These are phyloP conservation scores for Alviniconcha strummeri DNA, from an alignment of 2,888 invertebrate genomes.

Conservation along the genomic window DNA sequence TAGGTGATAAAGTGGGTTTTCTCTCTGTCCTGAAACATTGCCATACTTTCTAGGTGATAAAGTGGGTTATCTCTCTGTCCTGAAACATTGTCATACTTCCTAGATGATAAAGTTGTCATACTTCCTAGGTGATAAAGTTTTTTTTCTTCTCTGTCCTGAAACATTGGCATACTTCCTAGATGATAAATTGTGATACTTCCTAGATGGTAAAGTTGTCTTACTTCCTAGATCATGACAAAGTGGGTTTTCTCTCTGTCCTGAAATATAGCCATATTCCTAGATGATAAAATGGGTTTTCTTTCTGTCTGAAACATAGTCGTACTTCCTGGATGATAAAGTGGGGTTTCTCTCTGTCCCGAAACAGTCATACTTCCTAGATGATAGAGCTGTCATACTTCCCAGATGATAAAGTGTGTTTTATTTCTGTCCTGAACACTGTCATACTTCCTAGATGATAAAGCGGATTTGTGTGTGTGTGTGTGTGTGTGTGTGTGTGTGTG, in stretches of 20 bases:
- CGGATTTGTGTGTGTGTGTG: too few species aligned
- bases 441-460: not conserved
- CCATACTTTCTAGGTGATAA: too few species aligned
- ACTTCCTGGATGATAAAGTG: not conserved
- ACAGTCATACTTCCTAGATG: not conserved
- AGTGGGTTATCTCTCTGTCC: too few species aligned
- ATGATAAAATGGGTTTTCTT: not conserved
- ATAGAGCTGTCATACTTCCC: not conserved
- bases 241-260: not conserved
- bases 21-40: too few species aligned
- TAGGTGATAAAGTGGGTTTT: too few species aligned
- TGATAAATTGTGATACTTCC: too few species aligned
- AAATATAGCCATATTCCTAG: not conserved
- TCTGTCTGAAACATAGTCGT: not conserved
- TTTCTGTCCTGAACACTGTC: not conserved
- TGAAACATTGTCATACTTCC: too few species aligned
- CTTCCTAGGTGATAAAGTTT: not conserved
- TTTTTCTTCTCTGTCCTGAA: not conserved
- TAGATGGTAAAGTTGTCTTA: not conserved
- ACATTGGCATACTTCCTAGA: too few species aligned
- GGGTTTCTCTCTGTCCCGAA: not conserved
- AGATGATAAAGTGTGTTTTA: not conserved
- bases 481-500: too few species aligned
- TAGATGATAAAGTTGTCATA: too few species aligned
- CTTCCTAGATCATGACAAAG: not conserved